Evolutionary conservation across 2,888 invertebrate genomes (phyloP), one percentile per base, ranked within the genome.

Genomic region (Bimastos eiseni): DNA sequence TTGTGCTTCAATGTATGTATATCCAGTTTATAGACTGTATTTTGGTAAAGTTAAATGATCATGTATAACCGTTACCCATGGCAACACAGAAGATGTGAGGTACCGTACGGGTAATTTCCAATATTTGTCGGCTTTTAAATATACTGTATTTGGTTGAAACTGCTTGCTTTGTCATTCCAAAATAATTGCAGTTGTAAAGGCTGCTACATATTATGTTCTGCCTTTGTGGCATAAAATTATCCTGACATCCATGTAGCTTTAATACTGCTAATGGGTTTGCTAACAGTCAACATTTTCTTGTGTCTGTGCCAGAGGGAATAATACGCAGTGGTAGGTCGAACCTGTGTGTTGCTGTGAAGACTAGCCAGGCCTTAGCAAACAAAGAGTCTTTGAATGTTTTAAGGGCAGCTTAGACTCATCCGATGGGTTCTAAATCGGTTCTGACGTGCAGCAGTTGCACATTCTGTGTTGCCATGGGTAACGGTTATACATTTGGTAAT

Each of bases 391-490:
- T n/a, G 70, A 70, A 49, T 11, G 5, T 70, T 70, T 70, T 8
- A 70, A 6, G 8, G n/a, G 30, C 30, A 70, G 30, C 70, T n/a
- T 70, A 8, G n/a, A n/a, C 70, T 70, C 30, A 70, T 70, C 70
- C 30, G 24, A 70, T 70, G 30, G 8, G 6, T 55, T 55, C 55
- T 55, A 30, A 21, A 44, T 44, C 44, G 11, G 49, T 49, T 49
- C 24, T 49, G 49, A 49, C 49, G 2, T 49, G 24, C 24, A 49
- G 70, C 70, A n/a, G 70, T 70, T 70, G 70, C 70, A n/a, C 13
- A n/a, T 70, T 70, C n/a, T 70, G 30, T 70, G 70, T 70, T 70
- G 70, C 70, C 70, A 70, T n/a, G 70, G 70, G 70, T 70, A 70
- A 70, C 70, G n/a, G 70, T 70, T 70, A 70, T 70, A n/a, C 70